Percentiles rank a stretch among this genome's conserved stretches.
Conservation (phyloP, 2,888 invertebrate genomes). For the Lasioglossum vierecki region DNA sequence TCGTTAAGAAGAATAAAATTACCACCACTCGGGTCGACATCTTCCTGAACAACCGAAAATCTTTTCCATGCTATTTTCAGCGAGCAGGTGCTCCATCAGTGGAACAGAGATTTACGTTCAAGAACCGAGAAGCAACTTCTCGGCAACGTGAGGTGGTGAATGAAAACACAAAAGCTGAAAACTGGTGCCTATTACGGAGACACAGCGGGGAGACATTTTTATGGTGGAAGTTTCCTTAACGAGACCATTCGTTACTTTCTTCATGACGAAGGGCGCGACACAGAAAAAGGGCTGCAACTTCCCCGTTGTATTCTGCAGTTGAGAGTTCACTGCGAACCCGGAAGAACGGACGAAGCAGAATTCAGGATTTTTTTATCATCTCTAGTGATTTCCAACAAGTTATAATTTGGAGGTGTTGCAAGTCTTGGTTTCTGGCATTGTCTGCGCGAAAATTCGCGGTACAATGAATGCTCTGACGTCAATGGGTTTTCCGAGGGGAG, state of each 20-base stretch:
- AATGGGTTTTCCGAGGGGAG: conserved; percentile 12
- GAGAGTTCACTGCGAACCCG: neutral
- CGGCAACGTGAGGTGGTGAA: neutral
- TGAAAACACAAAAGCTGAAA: neutral
- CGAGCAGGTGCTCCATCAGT: neutral
- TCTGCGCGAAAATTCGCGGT: neutral
- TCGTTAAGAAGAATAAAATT: neutral
- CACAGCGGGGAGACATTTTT: neutral
- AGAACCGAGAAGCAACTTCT: neutral
- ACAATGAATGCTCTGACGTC: conserved; percentile 21
- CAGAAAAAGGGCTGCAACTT: neutral
- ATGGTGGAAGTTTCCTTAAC: conserved; percentile 9
- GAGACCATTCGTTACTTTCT: conserved; percentile 16
- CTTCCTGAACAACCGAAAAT: neutral
- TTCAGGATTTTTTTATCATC: neutral
- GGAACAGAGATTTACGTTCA: neutral
- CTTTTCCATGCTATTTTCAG: neutral
- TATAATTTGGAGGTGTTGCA: neutral
- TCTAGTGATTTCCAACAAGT: neutral
- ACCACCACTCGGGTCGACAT: neutral
- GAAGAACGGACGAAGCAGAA: neutral
- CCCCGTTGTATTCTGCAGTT: neutral
- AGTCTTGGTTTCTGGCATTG: neutral
- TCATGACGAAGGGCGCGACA: neutral
- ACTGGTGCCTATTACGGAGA: conserved; percentile 1